Evolutionary conservation across 2,888 invertebrate genomes (phyloP).

Genomic region (Drosophila trichaetosa): DNA sequence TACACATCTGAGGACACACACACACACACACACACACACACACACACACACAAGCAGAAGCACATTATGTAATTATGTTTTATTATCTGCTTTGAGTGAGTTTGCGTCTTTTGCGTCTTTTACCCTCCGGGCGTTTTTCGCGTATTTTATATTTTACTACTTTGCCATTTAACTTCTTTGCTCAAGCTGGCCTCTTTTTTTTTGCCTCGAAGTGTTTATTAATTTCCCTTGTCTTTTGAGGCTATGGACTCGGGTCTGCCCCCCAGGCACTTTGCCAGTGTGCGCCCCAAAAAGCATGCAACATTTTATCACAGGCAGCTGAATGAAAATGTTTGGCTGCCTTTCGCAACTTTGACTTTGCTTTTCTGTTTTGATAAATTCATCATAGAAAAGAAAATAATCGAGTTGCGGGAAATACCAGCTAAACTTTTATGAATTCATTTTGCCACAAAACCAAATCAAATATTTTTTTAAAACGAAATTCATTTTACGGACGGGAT

Average conservation of each 20-base stretch:
- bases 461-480: background rate
- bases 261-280: conserved; percentile 24
- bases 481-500: background rate
- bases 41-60: conserved; percentile 36
- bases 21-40: conserved; percentile 12
- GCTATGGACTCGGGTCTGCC: background rate
- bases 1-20: conserved; percentile 22
- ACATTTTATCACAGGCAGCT: conserved; percentile 34
- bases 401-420: background rate
- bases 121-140: conserved; percentile 10
- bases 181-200: conserved; percentile 3
- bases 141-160: conserved; percentile 12
- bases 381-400: conserved; percentile 23
- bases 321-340: conserved; percentile 1
- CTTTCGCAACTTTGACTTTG: background rate
- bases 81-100: conserved; percentile 76
- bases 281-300: conserved; percentile 56
- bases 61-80: conserved; percentile 77
- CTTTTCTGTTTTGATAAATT: conserved; percentile 24
- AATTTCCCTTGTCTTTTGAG: conserved; percentile 58
- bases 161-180: conserved; percentile 14
- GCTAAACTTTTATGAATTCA: background rate
- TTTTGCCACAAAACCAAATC: background rate
- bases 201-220: conserved; percentile 55
- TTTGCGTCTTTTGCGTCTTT: conserved; percentile 54